A percentile compares a stretch with the other conserved stretches of the same genome.
These are phyloP conservation scores for Mesitornis unicolor DNA, from an alignment of 2,113 vertebrate species.

Conservation along the genomic window DNA sequence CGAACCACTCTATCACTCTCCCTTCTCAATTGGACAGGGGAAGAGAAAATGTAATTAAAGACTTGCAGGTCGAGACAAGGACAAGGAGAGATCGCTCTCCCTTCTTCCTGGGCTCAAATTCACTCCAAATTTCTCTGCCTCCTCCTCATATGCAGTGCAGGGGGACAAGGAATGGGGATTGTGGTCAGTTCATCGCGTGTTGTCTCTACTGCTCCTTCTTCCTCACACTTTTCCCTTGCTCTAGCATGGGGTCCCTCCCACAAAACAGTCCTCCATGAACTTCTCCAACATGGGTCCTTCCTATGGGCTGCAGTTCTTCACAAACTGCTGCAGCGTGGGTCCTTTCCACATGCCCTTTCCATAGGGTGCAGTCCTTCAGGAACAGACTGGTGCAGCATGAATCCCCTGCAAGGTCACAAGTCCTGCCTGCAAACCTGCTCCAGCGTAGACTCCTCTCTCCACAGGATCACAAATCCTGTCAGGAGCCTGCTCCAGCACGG, in stretches of 20 bases:
- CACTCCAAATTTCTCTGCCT: background rate
- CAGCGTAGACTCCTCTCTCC: background rate
- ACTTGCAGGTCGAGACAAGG: too few relatives aligned
- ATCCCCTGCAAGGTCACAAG: background rate
- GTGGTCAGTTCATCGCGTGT: too few relatives aligned
- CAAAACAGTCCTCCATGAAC: background rate
- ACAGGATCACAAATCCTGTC: background rate
- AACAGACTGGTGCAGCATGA: background rate
- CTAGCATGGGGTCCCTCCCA: background rate
- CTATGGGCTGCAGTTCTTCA: background rate
- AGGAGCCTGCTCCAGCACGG: background rate
- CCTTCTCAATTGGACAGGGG: background rate
- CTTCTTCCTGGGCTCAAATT: background rate
- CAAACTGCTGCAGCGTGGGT: background rate
- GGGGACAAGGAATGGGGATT: background rate
- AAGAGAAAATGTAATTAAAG: too few relatives aligned
- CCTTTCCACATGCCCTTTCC: too few relatives aligned
- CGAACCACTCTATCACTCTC: background rate
- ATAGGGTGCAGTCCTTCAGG: background rate
- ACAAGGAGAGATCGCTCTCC: background rate
- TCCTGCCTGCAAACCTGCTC: background rate
- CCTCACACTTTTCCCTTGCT: background rate
- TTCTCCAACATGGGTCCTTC: background rate
- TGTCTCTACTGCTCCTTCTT: background rate
- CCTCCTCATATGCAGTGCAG: accelerated